Evolutionary conservation across 2,888 invertebrate species (phyloP), one percentile per base, ranked within the genome.

Genomic region (Nemurella pictetii): DNA sequence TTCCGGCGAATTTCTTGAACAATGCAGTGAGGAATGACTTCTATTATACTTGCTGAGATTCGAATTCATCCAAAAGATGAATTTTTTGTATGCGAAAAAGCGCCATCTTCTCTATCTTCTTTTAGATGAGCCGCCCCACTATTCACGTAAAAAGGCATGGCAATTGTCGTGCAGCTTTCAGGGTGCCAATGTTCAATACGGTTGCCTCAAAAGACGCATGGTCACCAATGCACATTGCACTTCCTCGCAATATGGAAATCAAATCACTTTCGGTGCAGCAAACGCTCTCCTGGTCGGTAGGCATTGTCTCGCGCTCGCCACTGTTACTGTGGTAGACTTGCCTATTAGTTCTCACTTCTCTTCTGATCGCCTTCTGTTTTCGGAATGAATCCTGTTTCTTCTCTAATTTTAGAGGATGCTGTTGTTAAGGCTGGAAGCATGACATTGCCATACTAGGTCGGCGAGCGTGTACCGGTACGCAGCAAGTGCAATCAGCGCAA

Each of bases 1-100:
- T 77, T 77, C 28, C 27, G 26, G 25, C 77, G 25, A 5, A 77
- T 77, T 77, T 26, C 27, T 15, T 77, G 77, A 3, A 77, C 77
- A 28, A 77, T 28, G 28, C 77, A 77, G 3, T 26, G 28, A 7
- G 77, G 27, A 77, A 77, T 26, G 15, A 77, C 77, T 15, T 77
- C 77, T 77, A 5, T 28, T 7, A 15, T 77, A 27, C 74, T 77
- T 77, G 15, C 77, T 30, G 2, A 80, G 32, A 25, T 12, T 30
- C 20, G 30, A 80, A 30, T 80, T 80, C 29, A 30, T 30, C 80
- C 80, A 80, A 30, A 15, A 29, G 30, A 80, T 80, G 4, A 80
- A 80, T 80, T 80, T 29, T 80, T 30, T 80, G 30, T 80, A 80
- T 7, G 80, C 80, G 0, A 80, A n/a, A 80, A 80, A 80, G 4